Percentiles rank a stretch among this genome's conserved stretches.
Conservation (phyloP, 2,888 invertebrate species). For the Drosophila stalkeri region DNA sequence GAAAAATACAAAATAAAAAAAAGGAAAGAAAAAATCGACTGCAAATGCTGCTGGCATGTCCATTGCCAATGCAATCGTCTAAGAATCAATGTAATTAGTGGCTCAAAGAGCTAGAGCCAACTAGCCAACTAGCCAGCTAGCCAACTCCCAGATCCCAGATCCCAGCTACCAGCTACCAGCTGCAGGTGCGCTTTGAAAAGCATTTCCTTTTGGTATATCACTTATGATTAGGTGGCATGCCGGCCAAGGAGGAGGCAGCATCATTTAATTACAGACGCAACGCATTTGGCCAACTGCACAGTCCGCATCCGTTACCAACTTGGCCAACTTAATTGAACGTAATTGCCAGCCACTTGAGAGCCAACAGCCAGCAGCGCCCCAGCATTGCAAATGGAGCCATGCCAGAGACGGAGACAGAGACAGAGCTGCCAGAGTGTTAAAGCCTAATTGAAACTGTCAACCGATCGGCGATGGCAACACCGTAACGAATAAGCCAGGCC, state of each 20-base stretch:
- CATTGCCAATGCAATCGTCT: constrained; percentile 62
- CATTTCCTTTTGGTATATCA: constrained; percentile 79
- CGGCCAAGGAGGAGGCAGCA: constrained; percentile 39
- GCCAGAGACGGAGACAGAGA: constrained; percentile 1
- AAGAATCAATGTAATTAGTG: constrained; percentile 66
- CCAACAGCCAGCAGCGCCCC: constrained; percentile 55
- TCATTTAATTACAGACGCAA: constrained; percentile 72
- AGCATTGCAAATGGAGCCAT: constrained; percentile 41
- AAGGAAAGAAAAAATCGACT: constrained; percentile 6
- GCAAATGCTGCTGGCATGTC: constrained; percentile 33
- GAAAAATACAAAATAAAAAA: not conserved
- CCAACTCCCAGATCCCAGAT: constrained; percentile 6
- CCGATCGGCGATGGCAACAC: constrained; percentile 33
- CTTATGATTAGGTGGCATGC: constrained; percentile 79
- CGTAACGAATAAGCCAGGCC: constrained; percentile 32
- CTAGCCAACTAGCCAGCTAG: not conserved
- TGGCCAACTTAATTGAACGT: constrained; percentile 78
- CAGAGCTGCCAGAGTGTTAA: constrained; percentile 51
- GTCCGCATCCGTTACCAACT: constrained; percentile 75
- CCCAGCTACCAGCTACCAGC: not conserved
- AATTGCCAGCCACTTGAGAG: constrained; percentile 80
- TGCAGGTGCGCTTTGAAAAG: constrained; percentile 62
- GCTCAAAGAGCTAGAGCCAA: constrained; percentile 29
- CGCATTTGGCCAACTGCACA: constrained; percentile 69
- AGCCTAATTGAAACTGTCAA: constrained; percentile 66